phyloP scores from a whole-genome alignment of 2,888 invertebrate genomes.

The Carcina quercana region DNA sequence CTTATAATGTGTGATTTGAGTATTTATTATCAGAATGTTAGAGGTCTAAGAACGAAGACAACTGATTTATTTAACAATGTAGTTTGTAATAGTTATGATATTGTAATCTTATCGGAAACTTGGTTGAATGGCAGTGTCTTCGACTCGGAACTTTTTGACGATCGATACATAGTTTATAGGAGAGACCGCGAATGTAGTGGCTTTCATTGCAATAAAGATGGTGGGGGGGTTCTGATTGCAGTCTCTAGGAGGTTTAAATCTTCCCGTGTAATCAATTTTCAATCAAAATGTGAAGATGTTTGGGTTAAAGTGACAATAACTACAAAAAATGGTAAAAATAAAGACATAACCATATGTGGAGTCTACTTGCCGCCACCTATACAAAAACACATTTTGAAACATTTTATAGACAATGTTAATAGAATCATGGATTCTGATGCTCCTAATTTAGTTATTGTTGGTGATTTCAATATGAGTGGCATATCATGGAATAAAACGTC shows the following conservation, averaged over 20 bases:
- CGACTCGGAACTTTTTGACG: slow-evolving; percentile 15
- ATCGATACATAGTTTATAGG: slow-evolving; percentile 16
- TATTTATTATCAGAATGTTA: slow-evolving; percentile 16
- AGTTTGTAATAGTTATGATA: slow-evolving; percentile 13
- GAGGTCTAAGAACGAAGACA: slow-evolving; percentile 17
- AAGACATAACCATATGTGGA: neutral
- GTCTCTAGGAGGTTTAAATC: slow-evolving; percentile 7
- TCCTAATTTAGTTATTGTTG: neutral
- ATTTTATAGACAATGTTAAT: neutral
- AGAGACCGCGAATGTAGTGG: slow-evolving; percentile 14
- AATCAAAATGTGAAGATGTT: slow-evolving; percentile 10
- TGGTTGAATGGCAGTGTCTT: slow-evolving; percentile 13
- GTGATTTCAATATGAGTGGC: slow-evolving; percentile 6
- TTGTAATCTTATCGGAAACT: slow-evolving; percentile 12
- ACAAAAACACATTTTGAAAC: neutral
- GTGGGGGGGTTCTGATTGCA: slow-evolving; percentile 17
- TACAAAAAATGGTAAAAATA: neutral
- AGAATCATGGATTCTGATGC: neutral
- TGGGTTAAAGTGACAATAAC: slow-evolving; percentile 12
- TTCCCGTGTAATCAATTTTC: slow-evolving; percentile 5
- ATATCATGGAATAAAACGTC: slow-evolving; percentile 1
- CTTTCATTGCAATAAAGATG: no score
- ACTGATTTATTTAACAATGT: slow-evolving; percentile 12
- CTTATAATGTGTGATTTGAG: no score
- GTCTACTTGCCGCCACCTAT: neutral